Evolutionary conservation across 2,888 invertebrate species (phyloP).

Genomic region (Plemyria rubiginata): DNA sequence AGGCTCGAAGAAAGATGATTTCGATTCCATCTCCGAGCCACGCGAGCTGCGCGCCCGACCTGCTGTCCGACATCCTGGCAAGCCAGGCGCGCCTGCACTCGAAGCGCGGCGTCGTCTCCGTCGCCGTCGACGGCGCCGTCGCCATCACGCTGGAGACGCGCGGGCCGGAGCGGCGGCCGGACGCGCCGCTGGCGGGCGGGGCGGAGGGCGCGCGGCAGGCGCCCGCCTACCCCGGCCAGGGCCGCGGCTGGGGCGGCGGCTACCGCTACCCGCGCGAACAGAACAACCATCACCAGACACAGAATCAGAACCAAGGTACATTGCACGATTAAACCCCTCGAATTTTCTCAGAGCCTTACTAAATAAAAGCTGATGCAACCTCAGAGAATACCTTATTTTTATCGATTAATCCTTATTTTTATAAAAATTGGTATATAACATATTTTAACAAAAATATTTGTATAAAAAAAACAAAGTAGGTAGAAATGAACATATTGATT

Average conservation of each 20-base stretch:
- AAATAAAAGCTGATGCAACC: no score
- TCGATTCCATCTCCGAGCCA: conserved; percentile 69
- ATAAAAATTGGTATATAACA: no score
- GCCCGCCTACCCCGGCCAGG: conserved; percentile 87
- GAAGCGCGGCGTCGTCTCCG: conserved; percentile 83
- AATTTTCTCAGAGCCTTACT: no score
- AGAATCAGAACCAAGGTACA: conserved; percentile 5
- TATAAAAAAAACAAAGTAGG: no score
- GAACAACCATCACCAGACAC: conserved; percentile 72
- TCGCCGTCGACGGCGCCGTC: conserved; percentile 87
- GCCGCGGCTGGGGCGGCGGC: conserved; percentile 76
- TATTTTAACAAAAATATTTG: no score
- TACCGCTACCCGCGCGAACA: conserved; percentile 71
- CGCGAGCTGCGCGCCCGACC: conserved; percentile 82
- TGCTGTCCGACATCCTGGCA: conserved; percentile 88
- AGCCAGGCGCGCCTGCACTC: conserved; percentile 89
- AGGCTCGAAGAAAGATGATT: conserved; percentile 80
- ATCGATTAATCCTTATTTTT: no score
- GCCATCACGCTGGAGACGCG: conserved; percentile 67
- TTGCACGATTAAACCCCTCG: no score
- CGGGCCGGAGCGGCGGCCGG: not conserved
- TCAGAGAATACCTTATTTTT: no score
- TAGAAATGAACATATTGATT: no score
- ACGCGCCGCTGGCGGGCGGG: conserved; percentile 39
- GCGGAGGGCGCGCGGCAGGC: conserved; percentile 73